Percentiles rank a stretch among this genome's conserved stretches.
Evolutionary conservation across 2,888 invertebrate species (phyloP).

Genomic region (Lordiphosa fenestrarum): DNA sequence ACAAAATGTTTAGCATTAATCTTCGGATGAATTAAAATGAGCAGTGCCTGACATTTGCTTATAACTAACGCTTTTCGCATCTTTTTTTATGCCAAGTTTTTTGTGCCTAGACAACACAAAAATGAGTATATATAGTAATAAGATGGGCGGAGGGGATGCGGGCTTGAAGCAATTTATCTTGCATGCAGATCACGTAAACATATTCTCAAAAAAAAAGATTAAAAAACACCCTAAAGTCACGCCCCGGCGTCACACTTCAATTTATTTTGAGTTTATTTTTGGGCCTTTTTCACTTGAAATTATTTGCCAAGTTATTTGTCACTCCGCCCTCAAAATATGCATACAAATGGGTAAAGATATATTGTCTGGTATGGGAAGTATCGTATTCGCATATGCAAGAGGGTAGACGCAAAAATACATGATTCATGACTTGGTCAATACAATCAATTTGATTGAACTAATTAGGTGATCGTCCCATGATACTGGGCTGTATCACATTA

Average conservation of each 20-base stretch:
- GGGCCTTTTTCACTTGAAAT: conserved; percentile 36
- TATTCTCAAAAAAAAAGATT: conserved; percentile 38
- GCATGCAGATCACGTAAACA: conserved; percentile 60
- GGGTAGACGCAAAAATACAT: too few relatives aligned
- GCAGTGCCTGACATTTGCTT: neutral
- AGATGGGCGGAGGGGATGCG: conserved; percentile 25
- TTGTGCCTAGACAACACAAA: conserved; percentile 28
- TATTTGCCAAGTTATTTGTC: conserved; percentile 40
- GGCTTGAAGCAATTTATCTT: conserved; percentile 38
- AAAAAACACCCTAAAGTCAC: conserved; percentile 65
- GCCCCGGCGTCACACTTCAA: conserved; percentile 56
- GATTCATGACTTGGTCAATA: too few relatives aligned
- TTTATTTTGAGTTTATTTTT: conserved; percentile 45
- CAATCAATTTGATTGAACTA: too few relatives aligned
- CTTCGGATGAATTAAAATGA: conserved; percentile 71
- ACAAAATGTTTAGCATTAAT: conserved; percentile 69
- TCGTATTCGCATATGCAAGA: too few relatives aligned
- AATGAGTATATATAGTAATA: conserved; percentile 11
- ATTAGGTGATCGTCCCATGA: too few relatives aligned
- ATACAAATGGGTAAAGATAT: conserved; percentile 35
- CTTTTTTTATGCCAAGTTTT: conserved; percentile 23
- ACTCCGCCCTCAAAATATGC: conserved; percentile 39
- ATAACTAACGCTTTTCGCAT: conserved; percentile 3
- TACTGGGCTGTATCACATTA: too few relatives aligned
- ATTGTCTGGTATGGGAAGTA: too few relatives aligned